Evolutionary conservation across 2,113 vertebrate species (phyloP).

Genomic region (Ranitomeya imitator): DNA sequence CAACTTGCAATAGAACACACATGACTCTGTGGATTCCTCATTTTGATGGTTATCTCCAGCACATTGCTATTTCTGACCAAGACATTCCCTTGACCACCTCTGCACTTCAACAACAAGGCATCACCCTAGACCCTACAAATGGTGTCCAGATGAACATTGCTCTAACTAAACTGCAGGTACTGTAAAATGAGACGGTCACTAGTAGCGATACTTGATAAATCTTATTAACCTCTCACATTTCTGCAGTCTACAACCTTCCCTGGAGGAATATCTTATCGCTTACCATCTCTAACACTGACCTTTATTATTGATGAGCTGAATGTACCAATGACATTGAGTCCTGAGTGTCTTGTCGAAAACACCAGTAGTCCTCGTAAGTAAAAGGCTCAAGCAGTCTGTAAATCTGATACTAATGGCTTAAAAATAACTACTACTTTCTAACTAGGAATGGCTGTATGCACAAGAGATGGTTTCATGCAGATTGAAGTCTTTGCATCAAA

Average conservation of each 20-base stretch:
- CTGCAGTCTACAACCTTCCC: background rate
- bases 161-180: slow-evolving; percentile 60
- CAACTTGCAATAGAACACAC: slow-evolving; percentile 70
- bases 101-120: slow-evolving; percentile 60
- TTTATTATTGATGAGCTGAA: slow-evolving; percentile 61
- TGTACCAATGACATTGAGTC: slow-evolving; percentile 62
- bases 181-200: background rate
- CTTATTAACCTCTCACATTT: too few relatives aligned
- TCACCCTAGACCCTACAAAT: slow-evolving; percentile 60
- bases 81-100: slow-evolving; percentile 42
- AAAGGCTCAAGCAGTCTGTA: too few relatives aligned
- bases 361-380: slow-evolving; percentile 62
- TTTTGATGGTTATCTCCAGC: slow-evolving; percentile 66
- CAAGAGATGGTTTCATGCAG: slow-evolving; percentile 73
- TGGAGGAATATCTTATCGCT: slow-evolving; percentile 18
- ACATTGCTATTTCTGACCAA: slow-evolving; percentile 59
- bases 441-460: slow-evolving; percentile 59
- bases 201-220: background rate
- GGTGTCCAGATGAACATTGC: slow-evolving; percentile 65
- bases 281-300: slow-evolving; percentile 64
- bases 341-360: slow-evolving; percentile 63
- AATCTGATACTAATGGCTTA: background rate
- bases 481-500: slow-evolving; percentile 66
- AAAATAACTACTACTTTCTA: background rate
- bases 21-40: slow-evolving; percentile 69